Evolutionary conservation across 2,797 vertebrate species (phyloP), one percentile per base, ranked within the genome.

Genomic region (Lophotriccus pileatus): DNA sequence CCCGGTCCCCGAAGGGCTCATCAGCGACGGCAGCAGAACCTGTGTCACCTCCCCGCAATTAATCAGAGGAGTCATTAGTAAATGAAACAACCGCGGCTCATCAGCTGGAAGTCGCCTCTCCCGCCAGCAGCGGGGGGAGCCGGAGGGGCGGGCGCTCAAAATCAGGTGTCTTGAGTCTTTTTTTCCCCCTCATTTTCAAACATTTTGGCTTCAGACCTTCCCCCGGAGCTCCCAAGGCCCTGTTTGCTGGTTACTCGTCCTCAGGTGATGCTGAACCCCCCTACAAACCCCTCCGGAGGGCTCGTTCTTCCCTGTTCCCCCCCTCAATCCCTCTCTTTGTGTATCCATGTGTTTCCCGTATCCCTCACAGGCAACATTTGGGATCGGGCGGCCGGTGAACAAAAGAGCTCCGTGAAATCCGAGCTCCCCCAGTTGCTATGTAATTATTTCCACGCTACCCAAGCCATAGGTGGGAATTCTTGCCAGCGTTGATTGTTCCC

Each of bases 31-130:
- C 84, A 12, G 60, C 72, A 80, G 86, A 34, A 53, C 6, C 24
- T 3, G 23, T 8, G 11, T 62, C 18, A 3, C 78, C 90, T 77
- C 90, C n/a, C 28, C 0, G 63, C 70, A 94, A 93, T 93, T 87
- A 93, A 94, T 93, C 92, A 82, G 62, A 25, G 74, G 53, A 63
- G 49, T 69, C 66, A 41, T 89, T 91, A 93, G 79, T 28, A 77
- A 72, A 77, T 43, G 78, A 84, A 75, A 6, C 74, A 28, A 36
- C 59, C 19, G 5, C 77, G 18, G 89, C 87, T 87, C 84, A 13
- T 60, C 93, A 52, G 59, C 47, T 36, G 52, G 46, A 21, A 39
- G 52, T 23, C 0, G 12, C 63, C 44, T n/a, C 80, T 41, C 41
- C 25, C 20, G 87, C 66, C 75, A 8, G 52, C 20, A 15, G 2